Evolutionary conservation across 1,140 invertebrate species (phyloP).

Genomic region (Lysiphlebus fabarum): DNA sequence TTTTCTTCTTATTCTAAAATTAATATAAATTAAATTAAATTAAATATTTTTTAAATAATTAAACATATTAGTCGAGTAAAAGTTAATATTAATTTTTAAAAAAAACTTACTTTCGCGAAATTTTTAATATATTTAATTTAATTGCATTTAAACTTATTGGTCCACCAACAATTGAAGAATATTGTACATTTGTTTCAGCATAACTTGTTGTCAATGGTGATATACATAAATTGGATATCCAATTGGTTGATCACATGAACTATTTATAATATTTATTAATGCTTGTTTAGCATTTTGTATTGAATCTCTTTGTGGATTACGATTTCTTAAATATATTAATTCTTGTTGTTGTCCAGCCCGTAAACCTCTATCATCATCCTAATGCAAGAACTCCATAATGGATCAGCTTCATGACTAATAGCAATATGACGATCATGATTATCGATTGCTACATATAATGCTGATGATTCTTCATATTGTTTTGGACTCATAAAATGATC

Average conservation of each 20-base stretch:
- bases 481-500: constrained; percentile 95
- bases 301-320: constrained; percentile 94
- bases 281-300: constrained; percentile 99
- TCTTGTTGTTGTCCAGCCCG: constrained; percentile 99
- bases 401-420: constrained; percentile 98
- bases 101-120: constrained; percentile 69
- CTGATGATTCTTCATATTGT: constrained; percentile 85
- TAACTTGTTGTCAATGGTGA: constrained; percentile 97
- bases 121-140: constrained; percentile 63
- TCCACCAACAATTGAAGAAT: constrained; percentile 76
- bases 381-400: constrained; percentile 96
- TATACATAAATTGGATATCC: constrained; percentile 99
- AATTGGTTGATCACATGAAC: constrained; percentile 99
- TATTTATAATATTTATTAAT: constrained; percentile 97
- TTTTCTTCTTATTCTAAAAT: constrained; percentile 70
- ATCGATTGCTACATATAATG: constrained; percentile 86
- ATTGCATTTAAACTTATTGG: constrained; percentile 77
- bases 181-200: constrained; percentile 85
- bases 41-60: constrained; percentile 13
- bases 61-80: constrained; percentile 12
- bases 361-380: constrained; percentile 86
- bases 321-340: constrained; percentile 90
- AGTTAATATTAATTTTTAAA: constrained; percentile 12
- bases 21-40: constrained; percentile 30
- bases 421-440: constrained; percentile 88